Evolutionary conservation across 2,113 vertebrate genomes (phyloP), one percentile per base, ranked within the genome.

Genomic region (Tyto alba): DNA sequence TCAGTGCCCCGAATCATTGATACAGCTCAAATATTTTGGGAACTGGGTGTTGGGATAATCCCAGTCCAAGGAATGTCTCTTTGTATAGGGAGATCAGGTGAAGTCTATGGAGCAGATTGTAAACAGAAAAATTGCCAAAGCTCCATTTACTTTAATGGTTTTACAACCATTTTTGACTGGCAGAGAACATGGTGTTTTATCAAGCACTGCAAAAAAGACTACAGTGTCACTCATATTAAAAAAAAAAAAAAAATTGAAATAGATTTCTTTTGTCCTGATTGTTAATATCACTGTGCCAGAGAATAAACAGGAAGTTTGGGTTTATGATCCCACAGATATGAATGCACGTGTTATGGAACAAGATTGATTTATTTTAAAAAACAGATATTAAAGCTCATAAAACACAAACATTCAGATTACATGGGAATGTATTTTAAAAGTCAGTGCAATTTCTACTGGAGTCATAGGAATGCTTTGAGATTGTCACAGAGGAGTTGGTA

Each of bases 41-140:
- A 29, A 30, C 7, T 0, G 29, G 30, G 29, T 56, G 20, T 17
- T 25, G n/a, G 81, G 77, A 25, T 45, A 69, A 12, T 1, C 38
- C n/a, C 67, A 21, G 59, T 21, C 34, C 21, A 55, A 41, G 38
- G 18, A 55, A 20, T 0, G 13, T 57, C 47, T 34, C 59, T 32
- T 19, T 20, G 8, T 2, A 13, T 2, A 17, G n/a, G n/a, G n/a
- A 55, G n/a, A 67, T 74, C 40, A 18, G 36, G 32, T 22, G 9
- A 30, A 55, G 19, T 1, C 72, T 47, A 2, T 3, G 0, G 17
- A 41, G n/a, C 23, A 19, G 29, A 9, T 0, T 11, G 43, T 8
- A 22, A 80, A 38, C 19, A 34, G 38, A 52, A 50, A 32, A 55
- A 22, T 2, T 5, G 43, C 71, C 22, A 20, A 30, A 79, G 53